phyloP scores from a whole-genome alignment of 2,797 vertebrate species.

The Ctenosaura bakeri region DNA sequence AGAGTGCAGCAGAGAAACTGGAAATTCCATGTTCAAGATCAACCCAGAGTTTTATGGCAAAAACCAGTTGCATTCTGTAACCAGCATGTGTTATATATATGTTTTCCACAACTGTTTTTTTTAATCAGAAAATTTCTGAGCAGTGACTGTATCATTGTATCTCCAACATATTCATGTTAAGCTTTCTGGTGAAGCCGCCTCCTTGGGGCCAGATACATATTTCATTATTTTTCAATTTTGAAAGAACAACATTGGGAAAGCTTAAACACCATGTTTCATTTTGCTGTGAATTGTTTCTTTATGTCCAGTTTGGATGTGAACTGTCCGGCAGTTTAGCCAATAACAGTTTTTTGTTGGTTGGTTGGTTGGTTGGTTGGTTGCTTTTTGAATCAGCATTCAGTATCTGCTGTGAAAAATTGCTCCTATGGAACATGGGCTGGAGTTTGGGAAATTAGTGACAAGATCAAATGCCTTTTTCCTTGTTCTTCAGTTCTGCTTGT shows the following conservation, averaged over 20 bases:
- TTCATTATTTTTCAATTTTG: too few species aligned
- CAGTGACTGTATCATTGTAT: background rate
- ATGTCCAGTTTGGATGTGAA: background rate
- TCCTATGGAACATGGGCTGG: background rate
- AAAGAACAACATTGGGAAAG: background rate
- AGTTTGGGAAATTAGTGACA: background rate
- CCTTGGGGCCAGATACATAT: too few species aligned
- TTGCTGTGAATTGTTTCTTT: background rate
- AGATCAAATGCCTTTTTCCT: background rate
- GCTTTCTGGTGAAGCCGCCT: background rate
- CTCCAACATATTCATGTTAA: background rate
- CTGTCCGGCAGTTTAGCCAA: background rate
- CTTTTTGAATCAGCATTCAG: too few species aligned
- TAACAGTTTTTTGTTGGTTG: background rate
- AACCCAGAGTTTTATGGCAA: background rate
- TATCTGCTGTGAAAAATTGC: background rate
- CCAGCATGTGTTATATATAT: background rate
- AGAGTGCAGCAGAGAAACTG: background rate
- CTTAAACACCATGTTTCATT: too few species aligned
- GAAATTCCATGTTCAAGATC: background rate
- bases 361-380: too few species aligned
- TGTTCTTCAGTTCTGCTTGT: slow-evolving; percentile 90
- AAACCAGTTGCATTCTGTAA: background rate
- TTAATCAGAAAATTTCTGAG: too few species aligned
- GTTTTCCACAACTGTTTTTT: background rate